A percentile compares a stretch with the other conserved stretches of the same genome.
Conservation (phyloP, 2,888 invertebrate species). For the Antheraea yamamai region DNA sequence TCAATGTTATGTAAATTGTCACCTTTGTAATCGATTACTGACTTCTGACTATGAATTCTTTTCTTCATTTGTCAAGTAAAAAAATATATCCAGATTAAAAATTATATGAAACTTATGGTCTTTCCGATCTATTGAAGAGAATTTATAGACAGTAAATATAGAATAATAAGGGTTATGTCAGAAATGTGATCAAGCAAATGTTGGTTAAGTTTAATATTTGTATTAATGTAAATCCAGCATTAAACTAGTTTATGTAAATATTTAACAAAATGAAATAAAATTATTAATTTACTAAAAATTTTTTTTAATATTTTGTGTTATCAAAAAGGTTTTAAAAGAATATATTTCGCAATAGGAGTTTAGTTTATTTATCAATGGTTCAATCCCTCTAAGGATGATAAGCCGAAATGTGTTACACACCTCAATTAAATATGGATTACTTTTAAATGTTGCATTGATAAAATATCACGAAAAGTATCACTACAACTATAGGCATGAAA, state of each 20-base stretch:
- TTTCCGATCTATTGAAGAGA: conserved; percentile 4
- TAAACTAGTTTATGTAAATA: conserved; percentile 69
- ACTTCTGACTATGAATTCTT: conserved; percentile 23
- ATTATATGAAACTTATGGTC: not conserved
- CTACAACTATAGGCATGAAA: too few species aligned
- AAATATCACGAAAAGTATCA: too few species aligned
- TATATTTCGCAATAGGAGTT: not conserved
- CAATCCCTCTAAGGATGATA: not conserved
- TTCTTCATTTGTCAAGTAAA: conserved; percentile 1
- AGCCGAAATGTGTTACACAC: not conserved
- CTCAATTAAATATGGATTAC: too few species aligned
- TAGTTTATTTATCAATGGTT: not conserved
- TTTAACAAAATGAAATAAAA: conserved; percentile 77
- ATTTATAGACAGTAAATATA: conserved; percentile 14
- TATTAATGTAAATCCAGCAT: conserved; percentile 67
- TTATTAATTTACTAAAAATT: conserved; percentile 77
- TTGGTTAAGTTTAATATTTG: conserved; percentile 78
- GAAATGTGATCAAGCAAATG: conserved; percentile 74
- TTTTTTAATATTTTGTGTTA: conserved; percentile 32
- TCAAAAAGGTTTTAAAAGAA: not conserved
- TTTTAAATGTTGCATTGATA: too few species aligned
- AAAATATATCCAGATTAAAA: not conserved
- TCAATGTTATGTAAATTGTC: conserved; percentile 46
- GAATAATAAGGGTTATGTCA: conserved; percentile 25
- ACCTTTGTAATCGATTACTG: not conserved